Evolutionary conservation across 30 jellyfish, hydroid and myxozoan genomes (phyloP), one percentile per base, ranked within the genome.

Genomic region (Morbakka virulenta): DNA sequence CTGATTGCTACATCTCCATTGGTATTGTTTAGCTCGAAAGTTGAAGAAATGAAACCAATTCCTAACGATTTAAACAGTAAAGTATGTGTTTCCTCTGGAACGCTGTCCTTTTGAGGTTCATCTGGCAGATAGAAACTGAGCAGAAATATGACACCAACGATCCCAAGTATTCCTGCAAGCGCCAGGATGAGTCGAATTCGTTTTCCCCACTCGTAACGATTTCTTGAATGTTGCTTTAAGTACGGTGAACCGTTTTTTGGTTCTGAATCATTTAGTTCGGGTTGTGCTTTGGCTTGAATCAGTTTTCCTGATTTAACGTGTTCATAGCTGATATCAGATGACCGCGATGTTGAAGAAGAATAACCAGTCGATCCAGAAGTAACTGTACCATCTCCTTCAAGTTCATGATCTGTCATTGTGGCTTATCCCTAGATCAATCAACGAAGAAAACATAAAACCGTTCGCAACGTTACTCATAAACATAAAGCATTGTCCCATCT

Each of bases 81-180:
- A 17, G 57, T 17, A 20, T 64, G 64, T 35, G 36, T 53, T 20
- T 57, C 72, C 12, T 41, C 75, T 9, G 36, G 41, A 3, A 14
- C 22, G 24, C 11, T 2, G 20, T 67, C 32, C 12, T 12, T 77
- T 21, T 74, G 69, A 3, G 48, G 47, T 11, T 62, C 86, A 20
- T 79, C 73, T 17, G 98, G 98, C 31, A 91, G 36, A 61, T 91
- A 91, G 66, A 91, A 91, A 53, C 98, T 91, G 74, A 91, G 74
- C 81, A 91, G 87, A 57, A 91, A 91, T 27, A 91, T 85, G 20
- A 92, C 98, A 82, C 76, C 93, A 0, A 91, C 98, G 32, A 91
- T 94, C 3, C 69, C 49, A n/a, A 84, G 67, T 4, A 91, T 91
- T 26, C 98, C 98, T 31, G 79, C 35, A 65, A 91, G 50, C 12